phyloP scores from a whole-genome alignment of 1,140 invertebrate species.

The Notospermus geniculatus region DNA sequence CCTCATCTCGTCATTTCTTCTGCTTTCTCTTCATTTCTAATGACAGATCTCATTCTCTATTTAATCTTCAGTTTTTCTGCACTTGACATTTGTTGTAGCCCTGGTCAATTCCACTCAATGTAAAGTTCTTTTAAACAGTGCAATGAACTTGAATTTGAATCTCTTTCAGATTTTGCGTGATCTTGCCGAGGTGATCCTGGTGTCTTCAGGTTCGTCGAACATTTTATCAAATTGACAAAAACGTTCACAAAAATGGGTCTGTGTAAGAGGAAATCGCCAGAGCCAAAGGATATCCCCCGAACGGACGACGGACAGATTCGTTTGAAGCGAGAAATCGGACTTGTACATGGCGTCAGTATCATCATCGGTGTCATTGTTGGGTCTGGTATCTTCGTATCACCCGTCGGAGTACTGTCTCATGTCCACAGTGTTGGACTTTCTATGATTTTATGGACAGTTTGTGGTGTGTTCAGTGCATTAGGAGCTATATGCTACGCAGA shows the following conservation, averaged over 20 bases:
- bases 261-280: constrained; percentile 1
- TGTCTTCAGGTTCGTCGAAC: too few relatives aligned
- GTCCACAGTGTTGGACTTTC: constrained; percentile 81
- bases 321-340: constrained; percentile 43
- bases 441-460: constrained; percentile 76
- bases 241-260: neutral
- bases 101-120: too few relatives aligned
- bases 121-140: too few relatives aligned
- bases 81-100: too few relatives aligned
- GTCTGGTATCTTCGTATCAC: constrained; percentile 94
- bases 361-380: constrained; percentile 61
- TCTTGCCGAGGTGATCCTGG: too few relatives aligned
- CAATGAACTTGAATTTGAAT: too few relatives aligned
- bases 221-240: too few relatives aligned
- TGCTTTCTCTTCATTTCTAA: too few relatives aligned
- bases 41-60: too few relatives aligned
- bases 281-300: neutral
- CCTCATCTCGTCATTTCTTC: too few relatives aligned
- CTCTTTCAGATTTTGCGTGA: too few relatives aligned
- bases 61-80: too few relatives aligned
- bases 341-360: constrained; percentile 46
- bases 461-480: constrained; percentile 76
- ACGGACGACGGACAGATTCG: neutral
- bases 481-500: constrained; percentile 90
- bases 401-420: constrained; percentile 78